Conservation (phyloP, 2,888 invertebrate species). For the Myopa testacea region DNA sequence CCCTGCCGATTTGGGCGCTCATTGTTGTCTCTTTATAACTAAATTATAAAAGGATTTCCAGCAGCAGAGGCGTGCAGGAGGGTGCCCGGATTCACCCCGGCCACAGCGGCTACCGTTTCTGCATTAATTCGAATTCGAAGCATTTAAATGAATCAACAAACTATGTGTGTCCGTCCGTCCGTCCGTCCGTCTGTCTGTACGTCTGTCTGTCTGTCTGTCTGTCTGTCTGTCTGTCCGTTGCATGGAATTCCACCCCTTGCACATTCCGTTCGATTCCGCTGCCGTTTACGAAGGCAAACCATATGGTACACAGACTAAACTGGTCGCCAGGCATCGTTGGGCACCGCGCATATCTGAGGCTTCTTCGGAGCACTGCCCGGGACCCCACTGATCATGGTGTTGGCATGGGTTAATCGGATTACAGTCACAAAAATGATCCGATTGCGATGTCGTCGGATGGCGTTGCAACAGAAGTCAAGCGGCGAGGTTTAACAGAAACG, state of each 20-base stretch:
- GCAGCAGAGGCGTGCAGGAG: slow-evolving; percentile 13
- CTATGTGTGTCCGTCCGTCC: not conserved
- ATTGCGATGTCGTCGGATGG: slow-evolving; percentile 52
- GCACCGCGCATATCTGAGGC: not conserved
- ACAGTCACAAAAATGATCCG: slow-evolving; percentile 55
- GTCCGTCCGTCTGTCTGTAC: no score
- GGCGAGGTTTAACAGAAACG: slow-evolving; percentile 26
- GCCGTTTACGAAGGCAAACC: slow-evolving; percentile 33
- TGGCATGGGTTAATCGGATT: slow-evolving; percentile 55
- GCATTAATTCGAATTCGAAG: slow-evolving; percentile 16
- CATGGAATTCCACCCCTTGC: not conserved
- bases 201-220: no score
- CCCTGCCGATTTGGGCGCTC: slow-evolving; percentile 36
- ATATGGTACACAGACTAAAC: slow-evolving; percentile 29
- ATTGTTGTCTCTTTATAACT: slow-evolving; percentile 54
- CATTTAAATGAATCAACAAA: slow-evolving; percentile 54
- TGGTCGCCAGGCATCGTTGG: slow-evolving; percentile 24
- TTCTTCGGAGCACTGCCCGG: not conserved
- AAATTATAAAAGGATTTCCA: slow-evolving; percentile 61
- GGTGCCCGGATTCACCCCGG: not conserved
- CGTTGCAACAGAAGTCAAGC: slow-evolving; percentile 41
- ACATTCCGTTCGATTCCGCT: not conserved
- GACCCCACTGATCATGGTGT: slow-evolving; percentile 23
- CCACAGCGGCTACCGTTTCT: slow-evolving; percentile 3
- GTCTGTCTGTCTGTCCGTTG: not conserved